These are phyloP conservation scores for Clunio marinus DNA, from an alignment of 2,888 invertebrate genomes.

Conservation along the genomic window DNA sequence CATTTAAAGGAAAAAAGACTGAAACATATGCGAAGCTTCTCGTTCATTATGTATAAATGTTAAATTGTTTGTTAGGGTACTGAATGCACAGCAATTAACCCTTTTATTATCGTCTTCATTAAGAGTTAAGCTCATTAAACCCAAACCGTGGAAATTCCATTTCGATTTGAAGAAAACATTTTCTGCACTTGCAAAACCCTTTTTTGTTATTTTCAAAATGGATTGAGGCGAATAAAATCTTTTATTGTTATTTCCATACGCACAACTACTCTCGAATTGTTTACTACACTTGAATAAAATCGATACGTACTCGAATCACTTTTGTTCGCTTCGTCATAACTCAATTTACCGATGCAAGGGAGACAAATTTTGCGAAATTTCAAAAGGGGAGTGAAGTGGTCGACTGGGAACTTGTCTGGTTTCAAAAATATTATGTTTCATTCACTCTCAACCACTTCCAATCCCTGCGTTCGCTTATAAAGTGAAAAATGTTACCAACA, in stretches of 20 bases:
- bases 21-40: background rate
- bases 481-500: no score
- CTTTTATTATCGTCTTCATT: background rate
- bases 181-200: background rate
- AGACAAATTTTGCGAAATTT: background rate
- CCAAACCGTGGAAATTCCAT: background rate
- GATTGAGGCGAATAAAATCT: background rate
- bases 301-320: background rate
- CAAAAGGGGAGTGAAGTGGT: background rate
- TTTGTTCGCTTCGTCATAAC: background rate
- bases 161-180: background rate
- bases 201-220: no score
- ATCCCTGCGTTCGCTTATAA: no score
- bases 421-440: no score
- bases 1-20: background rate
- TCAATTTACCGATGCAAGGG: background rate
- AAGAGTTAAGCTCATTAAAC: background rate
- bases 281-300: no score
- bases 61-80: background rate
- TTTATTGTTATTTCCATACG: background rate
- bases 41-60: background rate
- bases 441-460: no score
- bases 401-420: no score
- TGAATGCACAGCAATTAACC: background rate
- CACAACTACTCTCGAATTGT: background rate